Conservation (phyloP, 2,113 vertebrate species). For the Lycaon pictus region DNA sequence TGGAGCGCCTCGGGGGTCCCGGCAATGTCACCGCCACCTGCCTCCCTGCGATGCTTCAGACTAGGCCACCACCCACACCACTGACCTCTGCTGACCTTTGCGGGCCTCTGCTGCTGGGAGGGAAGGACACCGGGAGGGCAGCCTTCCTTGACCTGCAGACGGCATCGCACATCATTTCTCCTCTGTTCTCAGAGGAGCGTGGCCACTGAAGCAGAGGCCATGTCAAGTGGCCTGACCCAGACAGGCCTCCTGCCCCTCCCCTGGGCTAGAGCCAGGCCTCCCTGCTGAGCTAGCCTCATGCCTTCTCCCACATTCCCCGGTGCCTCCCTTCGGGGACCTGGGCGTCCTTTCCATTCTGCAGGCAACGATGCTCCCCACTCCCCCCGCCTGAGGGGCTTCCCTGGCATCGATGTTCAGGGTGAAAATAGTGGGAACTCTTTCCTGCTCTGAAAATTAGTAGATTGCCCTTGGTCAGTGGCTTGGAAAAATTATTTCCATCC, state of each 20-base stretch:
- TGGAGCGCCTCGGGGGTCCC: neutral
- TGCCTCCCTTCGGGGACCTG: neutral
- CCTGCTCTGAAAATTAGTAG: neutral
- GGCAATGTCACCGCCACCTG: too few relatives aligned
- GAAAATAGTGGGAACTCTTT: neutral
- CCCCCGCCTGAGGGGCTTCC: too few relatives aligned
- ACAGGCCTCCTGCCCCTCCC: neutral
- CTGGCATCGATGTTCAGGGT: neutral
- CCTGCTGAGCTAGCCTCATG: neutral
- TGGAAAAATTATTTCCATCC: neutral
- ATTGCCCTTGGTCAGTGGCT: neutral
- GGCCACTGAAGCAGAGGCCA: too few relatives aligned
- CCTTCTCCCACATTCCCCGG: too few relatives aligned
- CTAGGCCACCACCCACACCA: rapidly evolving
- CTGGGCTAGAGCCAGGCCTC: neutral
- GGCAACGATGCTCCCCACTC: too few relatives aligned
- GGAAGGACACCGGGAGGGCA: neutral
- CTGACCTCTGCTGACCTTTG: too few relatives aligned
- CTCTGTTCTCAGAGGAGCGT: neutral
- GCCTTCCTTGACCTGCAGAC: neutral
- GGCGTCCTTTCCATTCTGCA: neutral
- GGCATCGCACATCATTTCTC: rapidly evolving
- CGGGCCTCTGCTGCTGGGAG: neutral
- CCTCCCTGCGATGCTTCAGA: neutral
- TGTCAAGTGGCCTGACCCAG: rapidly evolving